phyloP scores from a whole-genome alignment of 2,797 vertebrate species.

The Pseudochaenichthys georgianus region DNA sequence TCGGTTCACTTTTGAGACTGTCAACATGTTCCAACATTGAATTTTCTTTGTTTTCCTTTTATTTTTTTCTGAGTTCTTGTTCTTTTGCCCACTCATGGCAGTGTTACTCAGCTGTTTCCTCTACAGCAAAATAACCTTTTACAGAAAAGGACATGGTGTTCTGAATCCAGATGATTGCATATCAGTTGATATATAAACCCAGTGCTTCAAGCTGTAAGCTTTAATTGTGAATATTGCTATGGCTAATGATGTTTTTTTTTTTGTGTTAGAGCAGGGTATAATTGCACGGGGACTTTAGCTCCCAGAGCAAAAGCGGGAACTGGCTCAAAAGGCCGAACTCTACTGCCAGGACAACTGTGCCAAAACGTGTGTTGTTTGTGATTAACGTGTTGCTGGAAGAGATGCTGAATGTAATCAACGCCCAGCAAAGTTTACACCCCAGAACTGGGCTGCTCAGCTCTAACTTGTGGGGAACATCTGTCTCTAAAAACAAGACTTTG shows the following conservation, averaged over 20 bases:
- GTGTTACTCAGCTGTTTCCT: constrained; percentile 38
- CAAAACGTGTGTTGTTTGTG: constrained; percentile 70
- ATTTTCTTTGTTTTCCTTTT: background rate
- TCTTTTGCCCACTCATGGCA: constrained; percentile 19
- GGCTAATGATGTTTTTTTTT: constrained; percentile 36
- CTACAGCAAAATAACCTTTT: constrained; percentile 15
- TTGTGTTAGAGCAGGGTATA: constrained; percentile 53
- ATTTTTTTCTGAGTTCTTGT: constrained; percentile 1
- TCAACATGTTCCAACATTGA: background rate
- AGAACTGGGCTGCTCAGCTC: constrained; percentile 44
- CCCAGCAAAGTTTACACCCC: constrained; percentile 29
- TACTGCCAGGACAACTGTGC: constrained; percentile 62
- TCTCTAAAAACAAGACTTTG: constrained; percentile 24
- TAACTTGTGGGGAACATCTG: constrained; percentile 23
- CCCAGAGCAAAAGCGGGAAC: constrained; percentile 62
- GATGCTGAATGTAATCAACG: constrained; percentile 56
- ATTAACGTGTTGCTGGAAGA: constrained; percentile 64
- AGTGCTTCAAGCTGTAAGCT: constrained; percentile 16
- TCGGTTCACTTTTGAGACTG: background rate
- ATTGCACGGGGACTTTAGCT: constrained; percentile 71
- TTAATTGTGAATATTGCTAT: constrained; percentile 40
- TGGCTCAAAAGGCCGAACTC: constrained; percentile 56
- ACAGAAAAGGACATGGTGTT: constrained; percentile 40
- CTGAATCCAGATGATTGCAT: background rate
- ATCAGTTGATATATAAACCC: constrained; percentile 28